Evolutionary conservation across 2,113 vertebrate genomes (phyloP).

Genomic region (Oreochromis tanganicae): DNA sequence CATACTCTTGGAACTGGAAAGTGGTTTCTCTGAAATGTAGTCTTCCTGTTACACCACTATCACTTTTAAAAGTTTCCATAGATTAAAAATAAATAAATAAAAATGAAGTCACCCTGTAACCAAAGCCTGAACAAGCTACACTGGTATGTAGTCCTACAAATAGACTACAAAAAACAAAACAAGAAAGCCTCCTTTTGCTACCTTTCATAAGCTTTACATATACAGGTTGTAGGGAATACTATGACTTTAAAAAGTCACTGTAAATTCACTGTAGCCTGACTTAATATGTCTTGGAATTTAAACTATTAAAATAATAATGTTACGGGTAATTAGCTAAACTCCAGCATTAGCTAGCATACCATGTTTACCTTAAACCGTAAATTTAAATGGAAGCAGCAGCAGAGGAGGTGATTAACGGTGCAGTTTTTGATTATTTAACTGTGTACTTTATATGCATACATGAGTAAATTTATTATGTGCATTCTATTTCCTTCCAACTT

Average conservation of each 20-base stretch:
- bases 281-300: not conserved
- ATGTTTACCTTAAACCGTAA: not conserved
- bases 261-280: not conserved
- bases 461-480: not conserved
- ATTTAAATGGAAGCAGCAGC: not conserved
- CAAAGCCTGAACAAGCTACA: not conserved
- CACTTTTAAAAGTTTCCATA: not conserved
- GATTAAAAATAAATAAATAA: not conserved
- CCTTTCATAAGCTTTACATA: not conserved
- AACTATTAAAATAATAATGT: not conserved
- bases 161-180: not conserved
- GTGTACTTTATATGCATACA: not conserved
- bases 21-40: not conserved
- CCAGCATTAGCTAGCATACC: not conserved
- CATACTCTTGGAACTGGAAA: not conserved
- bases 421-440: not conserved
- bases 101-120: not conserved
- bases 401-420: not conserved
- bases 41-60: not conserved
- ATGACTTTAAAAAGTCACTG: not conserved
- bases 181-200: not conserved
- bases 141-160: not conserved
- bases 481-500: not conserved
- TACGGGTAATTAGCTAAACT: not conserved
- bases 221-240: not conserved